These are phyloP conservation scores for Antedon mediterranea DNA, from an alignment of 53 echinoderm and acorn worm species.

Conservation along the genomic window DNA sequence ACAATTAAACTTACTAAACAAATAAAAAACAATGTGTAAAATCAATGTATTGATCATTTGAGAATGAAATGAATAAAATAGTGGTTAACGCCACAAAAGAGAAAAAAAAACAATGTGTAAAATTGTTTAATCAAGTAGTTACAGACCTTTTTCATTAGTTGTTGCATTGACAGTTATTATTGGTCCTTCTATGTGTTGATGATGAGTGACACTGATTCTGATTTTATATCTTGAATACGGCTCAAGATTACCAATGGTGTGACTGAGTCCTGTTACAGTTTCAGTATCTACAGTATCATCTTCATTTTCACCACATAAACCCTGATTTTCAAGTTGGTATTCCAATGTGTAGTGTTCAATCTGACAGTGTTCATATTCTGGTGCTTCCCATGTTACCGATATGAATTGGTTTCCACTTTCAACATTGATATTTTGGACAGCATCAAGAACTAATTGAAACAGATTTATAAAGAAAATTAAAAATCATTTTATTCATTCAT, in stretches of 20 bases:
- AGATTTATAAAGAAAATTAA: background rate
- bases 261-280: background rate
- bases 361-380: background rate
- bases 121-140: too few relatives aligned
- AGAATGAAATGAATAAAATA: too few relatives aligned
- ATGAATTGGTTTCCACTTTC: background rate
- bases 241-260: background rate
- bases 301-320: background rate
- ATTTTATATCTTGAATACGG: background rate
- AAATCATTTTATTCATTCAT: too few relatives aligned
- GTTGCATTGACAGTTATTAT: too few relatives aligned
- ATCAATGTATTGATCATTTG: too few relatives aligned
- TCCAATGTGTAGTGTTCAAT: background rate
- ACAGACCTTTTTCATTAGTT: too few relatives aligned
- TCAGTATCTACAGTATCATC: background rate
- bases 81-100: too few relatives aligned
- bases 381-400: background rate
- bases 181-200: background rate
- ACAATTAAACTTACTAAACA: too few relatives aligned
- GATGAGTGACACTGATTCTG: background rate
- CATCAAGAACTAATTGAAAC: background rate
- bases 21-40: too few relatives aligned
- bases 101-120: too few relatives aligned
- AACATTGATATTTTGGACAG: background rate
- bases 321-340: background rate